These are phyloP conservation scores for Margaritifera margaritifera DNA, from an alignment of 2,888 invertebrate genomes.

Conservation along the genomic window DNA sequence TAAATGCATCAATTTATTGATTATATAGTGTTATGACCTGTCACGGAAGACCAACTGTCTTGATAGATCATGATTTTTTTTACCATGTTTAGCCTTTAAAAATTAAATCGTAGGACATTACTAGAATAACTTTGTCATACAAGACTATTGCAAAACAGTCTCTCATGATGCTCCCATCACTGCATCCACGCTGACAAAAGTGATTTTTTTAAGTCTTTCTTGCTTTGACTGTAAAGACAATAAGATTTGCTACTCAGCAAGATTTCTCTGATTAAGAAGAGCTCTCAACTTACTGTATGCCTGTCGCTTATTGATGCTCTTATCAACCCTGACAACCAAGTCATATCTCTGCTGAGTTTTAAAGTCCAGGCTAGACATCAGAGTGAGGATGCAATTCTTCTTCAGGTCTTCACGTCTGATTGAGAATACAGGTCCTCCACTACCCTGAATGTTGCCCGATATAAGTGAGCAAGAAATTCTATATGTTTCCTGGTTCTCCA, in stretches of 20 bases:
- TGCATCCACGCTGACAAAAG: too few relatives aligned
- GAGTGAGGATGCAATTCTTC: slow-evolving; percentile 86
- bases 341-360: slow-evolving; percentile 80
- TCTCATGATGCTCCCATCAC: too few relatives aligned
- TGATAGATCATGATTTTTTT: too few relatives aligned
- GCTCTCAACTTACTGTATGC: slow-evolving; percentile 11
- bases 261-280: not conserved
- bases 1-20: too few relatives aligned
- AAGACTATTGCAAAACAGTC: too few relatives aligned
- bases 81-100: too few relatives aligned
- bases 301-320: slow-evolving; percentile 22
- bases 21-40: too few relatives aligned
- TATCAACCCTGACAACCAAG: slow-evolving; percentile 72
- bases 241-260: not conserved
- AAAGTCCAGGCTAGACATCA: slow-evolving; percentile 82
- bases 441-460: slow-evolving; percentile 22
- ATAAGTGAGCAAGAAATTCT: slow-evolving; percentile 37
- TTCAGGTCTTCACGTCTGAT: slow-evolving; percentile 82
- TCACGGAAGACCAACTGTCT: too few relatives aligned
- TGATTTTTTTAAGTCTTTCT: too few relatives aligned
- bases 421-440: slow-evolving; percentile 32
- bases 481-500: slow-evolving; percentile 69
- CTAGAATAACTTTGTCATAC: too few relatives aligned
- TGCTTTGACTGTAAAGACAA: too few relatives aligned
- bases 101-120: too few relatives aligned